Base-by-base conservation (phyloP, 2,888 invertebrate genomes). In the Ypsolopha sequella region DNA sequence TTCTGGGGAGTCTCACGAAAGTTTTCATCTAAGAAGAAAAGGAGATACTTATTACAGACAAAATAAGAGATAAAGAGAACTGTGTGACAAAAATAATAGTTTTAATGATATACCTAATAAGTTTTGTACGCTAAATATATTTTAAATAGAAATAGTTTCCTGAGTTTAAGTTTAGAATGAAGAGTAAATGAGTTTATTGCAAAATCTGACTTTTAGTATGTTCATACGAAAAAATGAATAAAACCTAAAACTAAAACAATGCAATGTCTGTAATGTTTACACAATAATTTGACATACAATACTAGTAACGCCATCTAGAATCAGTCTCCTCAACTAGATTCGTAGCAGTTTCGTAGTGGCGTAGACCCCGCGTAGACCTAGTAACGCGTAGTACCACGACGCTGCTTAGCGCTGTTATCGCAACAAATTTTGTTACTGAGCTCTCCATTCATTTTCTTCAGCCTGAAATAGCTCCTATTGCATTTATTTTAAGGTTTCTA, bases 51-150 rank as follows among this genome's bases (percentile, higher is more conserved):
- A 61, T 6, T 58, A 66, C 52, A 62, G 59, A 50, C 57, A 62
- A 49, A 68, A 65, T 39, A 64, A 70, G 35, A 75, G 75, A 65
- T 75, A 62, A 56, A 54, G 59, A 55, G 36, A 14, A 35, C 43
- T 38, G 24, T 24, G 24, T 4, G 24, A 24, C 24, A 2, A 24
- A 24, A 24, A 24, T 24, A 24, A 3, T 50, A 10, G 10, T 3
- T 33, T 8, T 35, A 14, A 24, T 47, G 34, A 48, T 39, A 11
- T 48, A 24, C 24, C 24, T 24, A 24, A 24, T 24, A 24, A 24
- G 4, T 24, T 24, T 24, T 24, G 24, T 24, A 24, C 24, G 24
- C 24, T 24, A 24, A 24, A 24, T 24, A 24, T 24, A 24, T 24
- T 24, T 24, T 24, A 24, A 24, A 24, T 24, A 24, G 2, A 24